Percentiles rank a stretch among this genome's conserved stretches.
Conservation (phyloP, 1,140 invertebrate genomes). For the Bombyx mori region DNA sequence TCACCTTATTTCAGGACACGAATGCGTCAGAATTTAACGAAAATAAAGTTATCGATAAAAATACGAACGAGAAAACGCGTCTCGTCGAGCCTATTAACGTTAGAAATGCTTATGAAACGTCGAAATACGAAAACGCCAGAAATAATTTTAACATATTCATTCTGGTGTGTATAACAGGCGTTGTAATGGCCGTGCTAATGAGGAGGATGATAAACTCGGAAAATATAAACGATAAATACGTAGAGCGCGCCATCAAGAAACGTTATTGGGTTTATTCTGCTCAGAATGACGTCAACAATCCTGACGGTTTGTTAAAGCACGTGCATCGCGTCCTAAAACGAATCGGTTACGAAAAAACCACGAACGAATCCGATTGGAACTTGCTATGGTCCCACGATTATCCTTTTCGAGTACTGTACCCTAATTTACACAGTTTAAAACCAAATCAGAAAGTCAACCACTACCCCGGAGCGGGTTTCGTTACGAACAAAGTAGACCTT, state of each 20-base stretch:
- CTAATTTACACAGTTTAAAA: slow-evolving; percentile 74
- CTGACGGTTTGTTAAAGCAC: slow-evolving; percentile 79
- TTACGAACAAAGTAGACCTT: slow-evolving; percentile 95
- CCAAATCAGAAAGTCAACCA: slow-evolving; percentile 91
- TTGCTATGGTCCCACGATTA: slow-evolving; percentile 95
- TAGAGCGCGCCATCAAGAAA: slow-evolving; percentile 13
- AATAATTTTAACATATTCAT: slow-evolving; percentile 30
- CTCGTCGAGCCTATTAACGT: not conserved
- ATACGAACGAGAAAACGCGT: slow-evolving; percentile 4
- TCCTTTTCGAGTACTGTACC: slow-evolving; percentile 80
- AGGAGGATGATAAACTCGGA: slow-evolving; percentile 43
- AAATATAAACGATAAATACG: slow-evolving; percentile 23
- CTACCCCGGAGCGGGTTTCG: slow-evolving; percentile 94
- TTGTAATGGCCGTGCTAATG: slow-evolving; percentile 43
- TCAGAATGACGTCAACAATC: slow-evolving; percentile 36
- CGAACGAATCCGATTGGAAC: slow-evolving; percentile 81
- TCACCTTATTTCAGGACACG: slow-evolving; percentile 3
- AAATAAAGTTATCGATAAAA: slow-evolving; percentile 12
- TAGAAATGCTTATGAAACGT: not conserved
- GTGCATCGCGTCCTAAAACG: slow-evolving; percentile 81
- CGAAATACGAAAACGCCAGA: not conserved
- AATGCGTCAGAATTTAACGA: not conserved
- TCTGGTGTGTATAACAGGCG: slow-evolving; percentile 44
- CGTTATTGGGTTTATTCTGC: slow-evolving; percentile 58
- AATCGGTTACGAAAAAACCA: slow-evolving; percentile 78